Evolutionary conservation across 2,888 invertebrate genomes (phyloP).

Genomic region (Xestia rhomboidea): DNA sequence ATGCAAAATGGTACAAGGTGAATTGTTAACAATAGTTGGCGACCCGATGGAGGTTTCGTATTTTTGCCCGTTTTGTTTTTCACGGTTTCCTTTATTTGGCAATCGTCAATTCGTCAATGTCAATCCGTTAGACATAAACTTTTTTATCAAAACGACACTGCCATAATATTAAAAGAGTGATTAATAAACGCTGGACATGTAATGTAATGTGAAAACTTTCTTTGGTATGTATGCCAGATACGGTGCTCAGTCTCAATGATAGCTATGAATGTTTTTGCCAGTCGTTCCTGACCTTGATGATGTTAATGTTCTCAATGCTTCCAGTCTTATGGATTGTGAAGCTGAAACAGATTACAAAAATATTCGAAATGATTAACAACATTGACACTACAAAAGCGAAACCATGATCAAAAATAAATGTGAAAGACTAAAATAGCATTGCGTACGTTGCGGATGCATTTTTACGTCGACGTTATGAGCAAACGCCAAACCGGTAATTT

Average conservation of each 20-base stretch:
- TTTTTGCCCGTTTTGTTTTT: constrained; percentile 19
- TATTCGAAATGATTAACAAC: not conserved
- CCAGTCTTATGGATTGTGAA: not conserved
- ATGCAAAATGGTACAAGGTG: constrained; percentile 52
- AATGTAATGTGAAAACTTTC: constrained; percentile 50
- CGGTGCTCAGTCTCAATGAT: constrained; percentile 31
- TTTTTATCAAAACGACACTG: not conserved
- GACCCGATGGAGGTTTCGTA: constrained; percentile 20
- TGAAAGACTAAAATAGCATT: constrained; percentile 31
- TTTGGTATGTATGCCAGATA: constrained; percentile 59
- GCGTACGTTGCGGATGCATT: constrained; percentile 29
- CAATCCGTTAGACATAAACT: not conserved
- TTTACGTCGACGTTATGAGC: constrained; percentile 24
- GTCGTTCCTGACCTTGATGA: constrained; percentile 60
- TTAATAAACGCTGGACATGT: constrained; percentile 5
- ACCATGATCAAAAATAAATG: constrained; percentile 37
- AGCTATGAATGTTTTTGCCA: constrained; percentile 42
- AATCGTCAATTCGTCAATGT: constrained; percentile 28
- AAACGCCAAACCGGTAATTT: constrained; percentile 54
- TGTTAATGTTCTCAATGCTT: constrained; percentile 30
- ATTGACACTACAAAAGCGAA: constrained; percentile 30
- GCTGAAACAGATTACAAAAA: constrained; percentile 5
- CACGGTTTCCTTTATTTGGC: constrained; percentile 47
- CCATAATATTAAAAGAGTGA: not conserved
- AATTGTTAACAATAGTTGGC: constrained; percentile 30